Evolutionary conservation across 2,113 vertebrate genomes (phyloP).

Genomic region (Lophius piscatorius): DNA sequence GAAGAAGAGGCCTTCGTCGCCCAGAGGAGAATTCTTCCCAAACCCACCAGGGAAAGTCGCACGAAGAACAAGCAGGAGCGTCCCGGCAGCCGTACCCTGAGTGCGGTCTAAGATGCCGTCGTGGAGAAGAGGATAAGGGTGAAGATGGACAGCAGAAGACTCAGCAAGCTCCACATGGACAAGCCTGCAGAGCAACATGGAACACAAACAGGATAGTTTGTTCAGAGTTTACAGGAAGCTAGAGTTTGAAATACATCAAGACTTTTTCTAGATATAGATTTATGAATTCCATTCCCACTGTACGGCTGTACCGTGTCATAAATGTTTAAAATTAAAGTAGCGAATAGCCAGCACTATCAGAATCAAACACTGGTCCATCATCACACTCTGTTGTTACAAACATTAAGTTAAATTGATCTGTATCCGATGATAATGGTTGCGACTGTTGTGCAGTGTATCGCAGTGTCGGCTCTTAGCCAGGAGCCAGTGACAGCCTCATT

Average conservation of each 20-base stretch:
- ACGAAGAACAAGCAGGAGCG: conserved; percentile 98
- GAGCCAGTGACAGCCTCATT: conserved; percentile 38
- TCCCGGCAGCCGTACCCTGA: conserved; percentile 95
- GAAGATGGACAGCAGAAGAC: conserved; percentile 94
- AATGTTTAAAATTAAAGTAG: background rate
- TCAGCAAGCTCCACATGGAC: conserved; percentile 98
- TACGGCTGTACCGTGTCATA: background rate
- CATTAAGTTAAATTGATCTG: conserved; percentile 11
- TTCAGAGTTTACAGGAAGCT: too few species aligned
- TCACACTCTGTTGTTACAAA: background rate
- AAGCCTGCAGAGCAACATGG: conserved; percentile 98
- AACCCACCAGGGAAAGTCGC: conserved; percentile 97
- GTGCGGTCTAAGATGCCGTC: conserved; percentile 95
- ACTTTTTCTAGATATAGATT: too few species aligned
- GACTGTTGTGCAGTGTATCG: conserved; percentile 10
- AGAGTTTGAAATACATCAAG: too few species aligned
- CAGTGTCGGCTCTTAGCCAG: conserved; percentile 15
- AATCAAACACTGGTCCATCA: background rate
- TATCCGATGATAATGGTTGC: conserved; percentile 1
- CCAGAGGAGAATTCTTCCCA: conserved; percentile 98
- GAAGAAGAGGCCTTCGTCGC: conserved; percentile 98
- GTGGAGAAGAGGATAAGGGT: conserved; percentile 97
- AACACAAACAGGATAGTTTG: too few species aligned
- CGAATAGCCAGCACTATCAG: background rate
- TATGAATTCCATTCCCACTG: background rate